Conservation (phyloP, 2,888 invertebrate species). For the Melanostoma scalare region DNA sequence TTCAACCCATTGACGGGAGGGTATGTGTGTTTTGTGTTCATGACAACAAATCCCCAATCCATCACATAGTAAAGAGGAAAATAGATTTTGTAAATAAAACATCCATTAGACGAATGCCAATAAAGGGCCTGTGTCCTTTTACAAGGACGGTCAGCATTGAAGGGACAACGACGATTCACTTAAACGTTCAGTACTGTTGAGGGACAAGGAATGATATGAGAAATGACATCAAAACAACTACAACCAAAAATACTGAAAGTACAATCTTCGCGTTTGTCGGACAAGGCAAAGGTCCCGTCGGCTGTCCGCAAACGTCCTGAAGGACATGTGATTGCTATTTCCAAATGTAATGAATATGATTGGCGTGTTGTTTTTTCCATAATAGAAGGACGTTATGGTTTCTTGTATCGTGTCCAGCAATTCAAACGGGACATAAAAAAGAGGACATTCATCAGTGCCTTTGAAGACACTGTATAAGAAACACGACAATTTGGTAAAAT, state of each 20-base stretch:
- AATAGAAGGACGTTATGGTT: constrained; percentile 1
- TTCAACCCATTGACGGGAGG: constrained; percentile 23
- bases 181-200: constrained; percentile 57
- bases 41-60: constrained; percentile 66
- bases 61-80: constrained; percentile 61
- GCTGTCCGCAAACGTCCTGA: constrained; percentile 57
- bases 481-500: constrained; percentile 62
- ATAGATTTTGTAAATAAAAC: constrained; percentile 72
- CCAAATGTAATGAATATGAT: constrained; percentile 68
- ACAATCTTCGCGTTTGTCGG: constrained; percentile 11
- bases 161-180: constrained; percentile 29
- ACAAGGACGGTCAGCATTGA: constrained; percentile 3
- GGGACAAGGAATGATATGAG: constrained; percentile 50
- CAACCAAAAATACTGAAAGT: constrained; percentile 47
- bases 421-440: constrained; percentile 37
- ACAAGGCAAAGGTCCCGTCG: constrained; percentile 44
- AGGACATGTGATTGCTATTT: constrained; percentile 66
- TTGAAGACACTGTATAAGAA: constrained; percentile 29
- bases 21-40: not conserved
- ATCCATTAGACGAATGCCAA: constrained; percentile 71
- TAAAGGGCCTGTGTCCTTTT: constrained; percentile 38
- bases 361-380: constrained; percentile 17
- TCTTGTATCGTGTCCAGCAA: constrained; percentile 47
- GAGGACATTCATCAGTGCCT: constrained; percentile 27
- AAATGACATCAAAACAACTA: constrained; percentile 26